Evolutionary conservation across 2,888 invertebrate species (phyloP).

Genomic region (Drosophila paracracens): DNA sequence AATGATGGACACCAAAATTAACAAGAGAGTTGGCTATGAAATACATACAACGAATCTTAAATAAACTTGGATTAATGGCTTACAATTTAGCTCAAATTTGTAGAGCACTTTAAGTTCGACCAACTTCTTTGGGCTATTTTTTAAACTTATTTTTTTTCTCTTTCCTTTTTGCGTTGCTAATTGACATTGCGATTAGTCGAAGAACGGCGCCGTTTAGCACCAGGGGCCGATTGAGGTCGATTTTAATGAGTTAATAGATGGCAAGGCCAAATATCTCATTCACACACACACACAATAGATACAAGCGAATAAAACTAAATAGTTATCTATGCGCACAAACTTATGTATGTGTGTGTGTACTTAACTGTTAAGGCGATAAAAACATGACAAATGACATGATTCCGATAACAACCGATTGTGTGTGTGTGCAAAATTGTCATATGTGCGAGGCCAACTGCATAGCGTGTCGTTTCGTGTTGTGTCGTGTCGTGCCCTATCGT

Average conservation of each 20-base stretch:
- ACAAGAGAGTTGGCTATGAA: background rate
- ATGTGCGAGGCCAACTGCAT: conserved; percentile 26
- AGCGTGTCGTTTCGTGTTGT: conserved; percentile 11
- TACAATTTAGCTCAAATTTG: too few species aligned
- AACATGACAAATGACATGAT: conserved; percentile 31
- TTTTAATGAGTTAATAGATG: conserved; percentile 34
- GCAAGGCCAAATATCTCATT: conserved; percentile 36
- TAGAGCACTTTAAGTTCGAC: conserved; percentile 4
- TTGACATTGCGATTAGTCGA: conserved; percentile 38
- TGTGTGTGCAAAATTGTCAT: conserved; percentile 36
- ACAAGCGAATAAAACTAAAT: conserved; percentile 10
- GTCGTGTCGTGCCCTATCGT: conserved; percentile 32
- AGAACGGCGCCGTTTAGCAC: conserved; percentile 3
- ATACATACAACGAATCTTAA: background rate
- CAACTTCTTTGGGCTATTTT: background rate
- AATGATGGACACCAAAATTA: background rate
- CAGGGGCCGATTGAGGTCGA: conserved; percentile 26
- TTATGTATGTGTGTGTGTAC: conserved; percentile 3
- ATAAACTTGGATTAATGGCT: conserved; percentile 3
- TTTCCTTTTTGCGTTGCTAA: conserved; percentile 16
- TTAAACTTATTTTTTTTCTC: background rate
- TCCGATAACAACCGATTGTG: conserved; percentile 48
- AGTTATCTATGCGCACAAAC: conserved; percentile 14
- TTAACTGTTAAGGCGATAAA: conserved; percentile 23
- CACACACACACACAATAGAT: conserved; percentile 21